Base-by-base conservation (phyloP, 2,888 invertebrate genomes). In the Resseliella maxima region DNA sequence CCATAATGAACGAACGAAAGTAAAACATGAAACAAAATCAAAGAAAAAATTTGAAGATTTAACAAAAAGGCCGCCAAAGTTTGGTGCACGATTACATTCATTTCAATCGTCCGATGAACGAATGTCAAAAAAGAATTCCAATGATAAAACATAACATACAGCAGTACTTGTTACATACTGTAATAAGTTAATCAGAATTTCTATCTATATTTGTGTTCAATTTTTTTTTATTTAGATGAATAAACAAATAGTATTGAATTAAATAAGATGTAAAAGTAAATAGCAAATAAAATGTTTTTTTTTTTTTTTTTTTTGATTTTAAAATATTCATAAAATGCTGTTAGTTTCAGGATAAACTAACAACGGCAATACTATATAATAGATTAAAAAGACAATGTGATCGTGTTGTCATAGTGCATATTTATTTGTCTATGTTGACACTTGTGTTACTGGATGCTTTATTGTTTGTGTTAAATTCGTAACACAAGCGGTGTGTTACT, bases 1-100 rank as follows among this genome's bases (percentile, higher is more conserved):
- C 21, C 81, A 81, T 36, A 81, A 81, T 81, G 81, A 81, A 81
- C 81, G 81, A 21, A 81, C 81, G 6, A 10, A 35, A 21, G 36
- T 21, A 1, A 81, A 36, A 81, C 81, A 81, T 81, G 81, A 8
- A 15, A 81, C 81, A 1, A 18, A 36, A 36, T 81, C 81, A 8
- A 81, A 81, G n/a, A 8, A 21, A 18, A 81, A 36, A 36, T 81
- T 81, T 21, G 81, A 81, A 18, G 36, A 81, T 8, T 18, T 81
- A 8, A 18, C 35, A 18, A 81, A 81, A 18, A 35, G 81, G 15
- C 35, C 35, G n/a, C 81, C 81, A 81, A 81, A 81, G 18, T 81
- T 81, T 36, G 81, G 81, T 1, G 36, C 35, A 6, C 35, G 81
- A 81, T 10, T 18, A 21, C 81, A 81, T 81, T 81, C 81, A 18